Evolutionary conservation across 1,140 invertebrate genomes (phyloP), one percentile per base, ranked within the genome.

Genomic region (Phymorhynchus buccinoides): DNA sequence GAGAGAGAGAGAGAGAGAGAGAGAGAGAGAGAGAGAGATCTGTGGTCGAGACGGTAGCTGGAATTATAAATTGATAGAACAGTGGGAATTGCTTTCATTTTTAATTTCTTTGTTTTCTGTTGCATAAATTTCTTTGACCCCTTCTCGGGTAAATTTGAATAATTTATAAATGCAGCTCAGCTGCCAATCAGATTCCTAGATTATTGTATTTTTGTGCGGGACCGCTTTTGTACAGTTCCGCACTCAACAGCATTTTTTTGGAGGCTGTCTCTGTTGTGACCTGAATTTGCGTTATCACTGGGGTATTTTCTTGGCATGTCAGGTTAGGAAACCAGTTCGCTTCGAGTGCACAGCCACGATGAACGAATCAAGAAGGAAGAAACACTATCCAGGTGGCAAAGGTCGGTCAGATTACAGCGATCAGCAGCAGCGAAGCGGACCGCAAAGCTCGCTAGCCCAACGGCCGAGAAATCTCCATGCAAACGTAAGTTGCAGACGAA

Each of bases 291-390:
- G 82, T 85, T 88, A 88, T 88, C 85, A 86, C 79, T 80, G 84
- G n/a, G n/a, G n/a, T n/a, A 84, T 87, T 84, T 86, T 87, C 86
- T 83, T 87, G 86, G 84, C 75, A 86, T 84, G 81, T 89, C 75
- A 86, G 84, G 86, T 75, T 87, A 86, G 86, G 83, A 88, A 83
- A 79, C 73, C 83, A 86, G 73, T 35, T 83, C 66, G 87, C 86
- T 83, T 89, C 83, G 83, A 75, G 48, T 84, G 84, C 86, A 86
- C 82, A 84, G 84, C 39, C 84, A 88, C 79, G 37, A 91, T 91
- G 90, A 91, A 90, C 85, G 90, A 91, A 85, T 86, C 87, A 62
- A 87, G 90, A 84, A 89, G 89, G 83, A 91, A 91, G 85, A 86
- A 90, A 73, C 86, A 90, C 82, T 73, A 80, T 35, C 75, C 86